Evolutionary conservation across 2,113 vertebrate genomes (phyloP), one percentile per base, ranked within the genome.

Genomic region (Onychostruthus taczanowskii): DNA sequence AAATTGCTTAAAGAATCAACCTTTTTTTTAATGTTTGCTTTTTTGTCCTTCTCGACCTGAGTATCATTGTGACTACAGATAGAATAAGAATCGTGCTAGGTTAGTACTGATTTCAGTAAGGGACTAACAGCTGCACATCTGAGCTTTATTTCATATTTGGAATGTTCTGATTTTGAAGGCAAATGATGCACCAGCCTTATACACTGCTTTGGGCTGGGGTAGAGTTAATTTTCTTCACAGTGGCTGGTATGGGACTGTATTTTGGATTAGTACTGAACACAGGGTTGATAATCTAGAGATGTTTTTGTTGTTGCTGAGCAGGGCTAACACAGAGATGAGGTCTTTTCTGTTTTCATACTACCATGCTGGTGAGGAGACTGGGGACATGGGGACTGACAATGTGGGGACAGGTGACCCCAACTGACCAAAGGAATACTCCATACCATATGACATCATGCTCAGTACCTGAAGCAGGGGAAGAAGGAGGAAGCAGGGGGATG

Each of bases 1-100:
- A 59, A 92, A 77, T 3, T 39, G 58, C 28, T 80, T 77, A 33
- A 89, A 84, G 35, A 73, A 50, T 31, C 9, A 80, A 20, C 23
- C 24, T 20, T 53, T 55, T 79, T 70, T 63, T 35, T 4, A 3
- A n/a, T 31, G 10, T 55, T 10, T 23, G 30, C 13, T 50, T 31
- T 74, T 69, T 64, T 55, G 15, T 16, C 39, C 55, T 81, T 59
- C 35, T 56, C 0, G 0, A 56, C 27, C n/a, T 39, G 69, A 59
- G 1, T 53, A 16, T 46, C 47, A 15, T 30, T 39, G 53, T 44
- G 39, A 31, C 3, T 6, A 64, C 66, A 79, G 19, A 50, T 56
- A 56, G 56, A 69, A n/a, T 31, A 43, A 28, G 31, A 59, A 61
- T 35, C 0, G 0, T 26, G 20, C 62, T 62, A 0, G 0, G 39